These are phyloP conservation scores for Pelobates cultripes DNA, from an alignment of 2,797 vertebrate genomes.

Conservation along the genomic window DNA sequence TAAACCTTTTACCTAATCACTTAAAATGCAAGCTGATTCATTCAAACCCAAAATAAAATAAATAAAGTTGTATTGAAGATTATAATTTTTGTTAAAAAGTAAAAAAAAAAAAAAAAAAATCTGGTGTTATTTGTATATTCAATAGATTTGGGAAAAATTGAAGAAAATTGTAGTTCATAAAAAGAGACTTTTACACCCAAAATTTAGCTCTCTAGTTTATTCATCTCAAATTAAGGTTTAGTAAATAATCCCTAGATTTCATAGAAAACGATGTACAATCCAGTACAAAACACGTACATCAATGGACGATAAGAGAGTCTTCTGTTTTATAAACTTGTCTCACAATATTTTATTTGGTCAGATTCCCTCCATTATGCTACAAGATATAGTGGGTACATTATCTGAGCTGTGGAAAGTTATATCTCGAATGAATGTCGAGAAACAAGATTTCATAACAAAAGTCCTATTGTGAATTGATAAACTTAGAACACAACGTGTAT, in stretches of 20 bases:
- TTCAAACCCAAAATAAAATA: no score
- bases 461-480: not conserved
- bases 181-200: no score
- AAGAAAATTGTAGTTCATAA: no score
- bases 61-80: no score
- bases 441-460: slow-evolving; percentile 21
- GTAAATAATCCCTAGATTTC: not conserved
- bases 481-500: not conserved
- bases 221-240: no score
- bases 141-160: no score
- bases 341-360: slow-evolving; percentile 36
- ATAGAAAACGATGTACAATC: not conserved
- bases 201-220: no score
- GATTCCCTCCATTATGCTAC: slow-evolving; percentile 18
- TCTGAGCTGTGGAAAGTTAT: slow-evolving; percentile 11
- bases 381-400: slow-evolving; percentile 26
- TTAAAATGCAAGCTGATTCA: no score
- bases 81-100: no score
- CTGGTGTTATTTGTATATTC: no score
- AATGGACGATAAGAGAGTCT: not conserved
- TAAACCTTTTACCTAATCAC: no score
- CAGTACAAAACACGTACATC: not conserved
- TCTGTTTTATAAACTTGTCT: slow-evolving; percentile 26
- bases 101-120: no score
- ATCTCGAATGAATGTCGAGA: slow-evolving; percentile 4